These are phyloP conservation scores for Nestor notabilis DNA, from an alignment of 2,113 vertebrate genomes.

Conservation along the genomic window DNA sequence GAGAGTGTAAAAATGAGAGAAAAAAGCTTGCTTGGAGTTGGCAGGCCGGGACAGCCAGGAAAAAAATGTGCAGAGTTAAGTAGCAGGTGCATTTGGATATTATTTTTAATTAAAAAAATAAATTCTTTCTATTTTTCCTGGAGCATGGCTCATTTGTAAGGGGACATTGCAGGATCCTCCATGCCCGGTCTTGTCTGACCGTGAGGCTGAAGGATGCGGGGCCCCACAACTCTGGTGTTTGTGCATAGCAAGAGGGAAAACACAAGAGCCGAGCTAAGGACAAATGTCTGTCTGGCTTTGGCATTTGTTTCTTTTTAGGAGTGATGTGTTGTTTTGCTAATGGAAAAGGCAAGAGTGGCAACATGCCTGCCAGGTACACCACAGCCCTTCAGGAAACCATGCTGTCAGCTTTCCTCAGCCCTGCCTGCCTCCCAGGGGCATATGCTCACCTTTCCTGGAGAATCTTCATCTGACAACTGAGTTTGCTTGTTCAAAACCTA, in stretches of 20 bases:
- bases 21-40: conserved; percentile 32
- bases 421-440: background rate
- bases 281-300: background rate
- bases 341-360: background rate
- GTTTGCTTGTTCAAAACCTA: background rate
- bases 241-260: background rate
- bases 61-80: conserved; percentile 28
- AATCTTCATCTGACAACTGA: background rate
- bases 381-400: background rate
- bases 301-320: background rate
- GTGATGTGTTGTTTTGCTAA: background rate
- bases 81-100: background rate
- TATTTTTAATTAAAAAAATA: background rate
- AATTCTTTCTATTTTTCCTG: background rate
- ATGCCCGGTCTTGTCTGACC: fast-evolving
- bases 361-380: background rate
- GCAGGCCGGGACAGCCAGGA: conserved; percentile 23
- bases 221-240: background rate
- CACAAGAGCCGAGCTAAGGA: background rate
- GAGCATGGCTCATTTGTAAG: background rate
- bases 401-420: background rate
- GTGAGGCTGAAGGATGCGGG: background rate
- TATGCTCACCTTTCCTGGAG: background rate
- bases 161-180: background rate
- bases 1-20: conserved; percentile 52